These are phyloP conservation scores for Cyprinodon brontotheroides DNA, from an alignment of 2,113 vertebrate genomes.

Conservation along the genomic window DNA sequence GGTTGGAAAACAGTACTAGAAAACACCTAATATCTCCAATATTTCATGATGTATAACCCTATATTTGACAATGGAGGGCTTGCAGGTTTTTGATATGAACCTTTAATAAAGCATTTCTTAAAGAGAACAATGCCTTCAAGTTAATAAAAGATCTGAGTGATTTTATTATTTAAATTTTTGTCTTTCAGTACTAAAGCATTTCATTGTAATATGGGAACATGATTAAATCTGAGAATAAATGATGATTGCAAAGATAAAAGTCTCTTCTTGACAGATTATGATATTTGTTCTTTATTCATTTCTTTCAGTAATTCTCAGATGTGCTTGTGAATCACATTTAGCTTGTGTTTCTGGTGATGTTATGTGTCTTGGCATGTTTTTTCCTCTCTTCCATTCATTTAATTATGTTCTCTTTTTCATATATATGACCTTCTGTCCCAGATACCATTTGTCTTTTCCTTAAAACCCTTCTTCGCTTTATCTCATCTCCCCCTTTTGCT, in stretches of 20 bases:
- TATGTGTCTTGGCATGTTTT: constrained; percentile 21
- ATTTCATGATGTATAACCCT: too few relatives aligned
- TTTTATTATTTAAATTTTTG: background rate
- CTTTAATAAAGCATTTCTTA: background rate
- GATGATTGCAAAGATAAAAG: background rate
- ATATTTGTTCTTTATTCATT: background rate
- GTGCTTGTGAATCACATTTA: constrained; percentile 12
- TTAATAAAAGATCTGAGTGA: background rate
- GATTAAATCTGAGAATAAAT: background rate
- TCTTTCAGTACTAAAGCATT: background rate
- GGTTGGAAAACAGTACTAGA: too few relatives aligned
- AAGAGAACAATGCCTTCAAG: background rate
- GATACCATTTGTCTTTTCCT: constrained; percentile 13
- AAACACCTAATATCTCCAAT: too few relatives aligned
- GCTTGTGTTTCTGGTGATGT: constrained; percentile 23
- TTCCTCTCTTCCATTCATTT: constrained; percentile 15
- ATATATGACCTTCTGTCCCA: constrained; percentile 22
- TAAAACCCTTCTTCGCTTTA: constrained; percentile 1
- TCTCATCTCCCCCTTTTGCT: background rate
- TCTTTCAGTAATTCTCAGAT: constrained; percentile 9
- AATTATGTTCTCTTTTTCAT: constrained; percentile 5
- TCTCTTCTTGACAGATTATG: background rate
- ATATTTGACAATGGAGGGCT: too few relatives aligned
- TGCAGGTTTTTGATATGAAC: background rate
- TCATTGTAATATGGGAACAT: too few relatives aligned